Evolutionary conservation across 2,888 invertebrate species (phyloP).

Genomic region (Drosophila koepferae): DNA sequence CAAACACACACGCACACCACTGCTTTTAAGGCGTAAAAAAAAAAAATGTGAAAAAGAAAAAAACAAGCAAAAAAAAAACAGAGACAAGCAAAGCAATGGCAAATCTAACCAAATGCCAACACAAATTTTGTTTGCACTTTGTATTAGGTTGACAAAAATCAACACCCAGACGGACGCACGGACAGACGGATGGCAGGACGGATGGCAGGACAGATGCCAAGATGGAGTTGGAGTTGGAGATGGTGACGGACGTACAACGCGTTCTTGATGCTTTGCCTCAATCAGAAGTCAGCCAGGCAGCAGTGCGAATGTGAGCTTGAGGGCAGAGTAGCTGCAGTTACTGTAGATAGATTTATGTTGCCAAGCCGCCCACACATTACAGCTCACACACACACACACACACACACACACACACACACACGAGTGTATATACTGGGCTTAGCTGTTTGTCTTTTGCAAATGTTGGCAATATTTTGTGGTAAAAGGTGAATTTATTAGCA

Average conservation of each 20-base stretch:
- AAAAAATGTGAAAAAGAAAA: not conserved
- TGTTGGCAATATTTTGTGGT: conserved; percentile 77
- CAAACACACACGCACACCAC: not conserved
- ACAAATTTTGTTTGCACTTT: conserved; percentile 78
- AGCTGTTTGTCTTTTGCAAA: conserved; percentile 77
- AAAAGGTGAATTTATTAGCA: conserved; percentile 79
- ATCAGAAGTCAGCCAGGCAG: conserved; percentile 45
- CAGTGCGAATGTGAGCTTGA: not conserved
- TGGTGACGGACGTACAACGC: conserved; percentile 1
- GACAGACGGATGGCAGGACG: not conserved
- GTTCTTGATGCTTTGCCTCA: conserved; percentile 40
- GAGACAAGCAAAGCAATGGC: conserved; percentile 38
- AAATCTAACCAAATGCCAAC: conserved; percentile 77
- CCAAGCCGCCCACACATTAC: conserved; percentile 47
- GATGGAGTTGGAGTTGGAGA: not conserved
- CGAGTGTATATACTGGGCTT: conserved; percentile 19
- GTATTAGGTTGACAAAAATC: conserved; percentile 78
- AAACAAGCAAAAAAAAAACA: not conserved
- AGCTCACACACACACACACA: not conserved
- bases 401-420: not conserved
- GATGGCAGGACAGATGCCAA: not conserved
- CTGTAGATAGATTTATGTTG: conserved; percentile 62
- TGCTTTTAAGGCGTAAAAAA: not conserved
- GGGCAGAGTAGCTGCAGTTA: conserved; percentile 17
- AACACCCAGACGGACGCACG: conserved; percentile 50